Base-by-base conservation (phyloP, 1,140 invertebrate genomes). In the Episyrphus balteatus region DNA sequence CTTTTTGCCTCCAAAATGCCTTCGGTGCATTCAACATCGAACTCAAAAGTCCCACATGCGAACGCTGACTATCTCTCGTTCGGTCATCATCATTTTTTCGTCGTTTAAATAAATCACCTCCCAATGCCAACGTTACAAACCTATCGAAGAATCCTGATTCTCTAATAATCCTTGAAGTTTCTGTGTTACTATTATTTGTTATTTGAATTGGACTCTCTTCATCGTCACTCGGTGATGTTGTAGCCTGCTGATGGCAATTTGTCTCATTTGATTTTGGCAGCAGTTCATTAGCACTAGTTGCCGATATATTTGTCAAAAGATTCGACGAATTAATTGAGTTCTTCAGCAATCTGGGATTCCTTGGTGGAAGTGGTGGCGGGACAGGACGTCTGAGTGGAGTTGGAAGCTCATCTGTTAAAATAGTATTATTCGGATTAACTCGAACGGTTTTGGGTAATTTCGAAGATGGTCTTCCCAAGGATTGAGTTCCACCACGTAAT, bases 1-100 rank as follows among this genome's bases (percentile, higher is more conserved):
- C 13, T 9, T 13, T 43, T 30, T n/a, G 39, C 47, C 18, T 14
- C 32, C 44, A 46, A 46, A 47, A 55, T 48, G 8, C 56, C 51
- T 15, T 18, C 19, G 39, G 14, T 5, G 39, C 11, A 26, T 42
- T 33, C 19, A 40, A 45, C 43, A 51, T 45, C 7, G 46, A 48
- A 19, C 49, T 49, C 48, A 66, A 50, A 3, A 66, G 45, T 14
- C 62, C 58, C 15, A 65, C 55, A 55, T 65, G 57, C 32, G 62
- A 65, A 30, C 62, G 50, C 42, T 65, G 62, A 47, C 62, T 66
- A 32, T 66, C 60, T 11, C 58, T 51, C 15, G 55, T 56, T 15
- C 40, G 52, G 43, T 56, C 53, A 14, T 31, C 18, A 17, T 30
- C 41, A 42, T 39, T 39, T 41, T 41, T 15, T 17, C 19, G 39